These are phyloP conservation scores for Nanger granti DNA, from an alignment of 2,113 vertebrate species.

Conservation along the genomic window DNA sequence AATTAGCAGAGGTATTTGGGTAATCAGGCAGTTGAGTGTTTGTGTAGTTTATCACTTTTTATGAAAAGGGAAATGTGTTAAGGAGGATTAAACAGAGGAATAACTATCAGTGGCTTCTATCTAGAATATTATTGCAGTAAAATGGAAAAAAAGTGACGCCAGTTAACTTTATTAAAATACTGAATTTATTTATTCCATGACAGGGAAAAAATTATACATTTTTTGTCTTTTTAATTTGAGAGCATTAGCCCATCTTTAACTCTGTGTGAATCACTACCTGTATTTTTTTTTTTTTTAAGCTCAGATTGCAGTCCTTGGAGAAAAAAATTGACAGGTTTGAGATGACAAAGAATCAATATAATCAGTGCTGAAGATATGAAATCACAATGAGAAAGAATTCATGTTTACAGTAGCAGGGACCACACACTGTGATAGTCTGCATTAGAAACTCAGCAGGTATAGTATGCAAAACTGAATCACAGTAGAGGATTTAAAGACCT, in stretches of 20 bases:
- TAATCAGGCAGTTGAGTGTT: slow-evolving; percentile 69
- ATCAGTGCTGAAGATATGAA: slow-evolving; percentile 77
- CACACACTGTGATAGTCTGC: slow-evolving; percentile 80
- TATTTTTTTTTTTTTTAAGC: background rate
- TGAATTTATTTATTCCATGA: slow-evolving; percentile 7
- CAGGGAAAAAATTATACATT: background rate
- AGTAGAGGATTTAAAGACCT: slow-evolving; percentile 64
- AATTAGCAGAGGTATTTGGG: slow-evolving; percentile 69
- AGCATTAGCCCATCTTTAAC: background rate
- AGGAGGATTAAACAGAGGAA: slow-evolving; percentile 52
- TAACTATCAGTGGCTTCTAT: slow-evolving; percentile 41
- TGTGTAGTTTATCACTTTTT: slow-evolving; percentile 67
- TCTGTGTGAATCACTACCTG: slow-evolving; percentile 14
- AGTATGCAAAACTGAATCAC: slow-evolving; percentile 68
- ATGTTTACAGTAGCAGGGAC: slow-evolving; percentile 77
- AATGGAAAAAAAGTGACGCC: background rate
- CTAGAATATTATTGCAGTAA: slow-evolving; percentile 25
- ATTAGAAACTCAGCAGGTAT: slow-evolving; percentile 79
- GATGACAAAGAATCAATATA: slow-evolving; percentile 79
- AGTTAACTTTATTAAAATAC: background rate
- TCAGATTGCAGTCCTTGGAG: slow-evolving; percentile 58
- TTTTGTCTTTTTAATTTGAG: background rate
- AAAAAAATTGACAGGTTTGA: slow-evolving; percentile 74
- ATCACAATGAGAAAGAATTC: slow-evolving; percentile 76
- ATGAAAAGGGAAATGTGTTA: slow-evolving; percentile 63